Evolutionary conservation across 2,888 invertebrate species (phyloP), one percentile per base, ranked within the genome.

Genomic region (Drosophila quinaria): DNA sequence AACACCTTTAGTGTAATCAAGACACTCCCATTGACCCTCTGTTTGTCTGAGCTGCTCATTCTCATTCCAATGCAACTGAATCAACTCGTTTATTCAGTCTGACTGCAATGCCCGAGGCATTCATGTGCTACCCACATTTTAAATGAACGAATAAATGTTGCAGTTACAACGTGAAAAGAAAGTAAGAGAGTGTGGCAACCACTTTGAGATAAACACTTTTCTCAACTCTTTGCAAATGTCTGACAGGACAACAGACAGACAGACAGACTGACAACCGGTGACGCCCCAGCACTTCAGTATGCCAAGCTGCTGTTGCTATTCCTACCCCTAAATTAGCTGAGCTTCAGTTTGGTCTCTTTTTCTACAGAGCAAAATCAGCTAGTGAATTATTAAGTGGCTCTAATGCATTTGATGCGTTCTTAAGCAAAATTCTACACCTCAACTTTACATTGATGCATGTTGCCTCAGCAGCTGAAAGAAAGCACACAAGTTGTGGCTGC

Each of bases 351-450:
- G 35, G 13, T 19, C 35, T 35, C 33, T 50, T 11, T 8, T 42
- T 10, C 35, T 78, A 71, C 62, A 71, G 69, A 70, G 69, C 70
- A 44, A 64, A 64, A 65, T 63, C 68, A 37, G 35, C 69, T 63
- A 41, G 59, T 86, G 81, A 83, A 86, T 86, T 89, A 86, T 86
- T 89, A 70, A 86, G 61, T 44, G 75, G 65, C 49, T 70, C 81
- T 86, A 86, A 86, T 86, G 86, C 89, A 89, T 81, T 86, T 84
- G 70, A 80, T 89, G 89, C 81, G 84, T 80, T 80, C 70, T 55
- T 55, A 61, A 62, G 69, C 41, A 61, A 62, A 70, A 67, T 60
- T 69, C 55, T 46, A 56, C 71, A 78, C 61, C 71, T 74, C 69
- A 59, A 67, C 64, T 70, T 64, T 63, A 59, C 71, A 62, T 81